phyloP scores from a whole-genome alignment of 2,888 invertebrate genomes.

The Nomada goodeniana region DNA sequence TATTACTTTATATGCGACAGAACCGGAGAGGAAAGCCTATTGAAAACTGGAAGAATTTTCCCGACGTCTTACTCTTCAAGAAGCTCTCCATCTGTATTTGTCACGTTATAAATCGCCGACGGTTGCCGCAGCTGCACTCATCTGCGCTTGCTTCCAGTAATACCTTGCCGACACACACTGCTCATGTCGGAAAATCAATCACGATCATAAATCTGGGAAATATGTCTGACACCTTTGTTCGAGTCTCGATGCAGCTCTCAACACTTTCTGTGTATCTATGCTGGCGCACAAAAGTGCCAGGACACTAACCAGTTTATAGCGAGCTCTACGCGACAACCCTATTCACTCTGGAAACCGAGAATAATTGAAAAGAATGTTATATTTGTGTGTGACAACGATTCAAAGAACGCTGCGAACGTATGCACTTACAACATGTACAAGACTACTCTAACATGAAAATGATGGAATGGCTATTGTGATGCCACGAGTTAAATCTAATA shows the following conservation, averaged over 20 bases:
- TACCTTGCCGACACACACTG: slow-evolving; percentile 50
- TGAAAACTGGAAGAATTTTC: slow-evolving; percentile 69
- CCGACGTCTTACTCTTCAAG: slow-evolving; percentile 68
- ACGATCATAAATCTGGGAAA: slow-evolving; percentile 56
- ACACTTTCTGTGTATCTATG: background rate
- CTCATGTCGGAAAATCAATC: slow-evolving; percentile 59
- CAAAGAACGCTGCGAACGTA: no score
- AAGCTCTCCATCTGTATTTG: slow-evolving; percentile 67
- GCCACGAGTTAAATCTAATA: no score
- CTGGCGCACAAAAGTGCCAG: background rate
- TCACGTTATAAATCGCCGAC: slow-evolving; percentile 66
- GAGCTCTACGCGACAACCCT: no score
- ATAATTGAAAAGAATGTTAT: no score
- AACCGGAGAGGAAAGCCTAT: slow-evolving; percentile 55
- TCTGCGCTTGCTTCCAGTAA: slow-evolving; percentile 56
- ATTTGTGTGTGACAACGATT: no score
- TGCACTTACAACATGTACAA: no score
- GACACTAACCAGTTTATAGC: no score
- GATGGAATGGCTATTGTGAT: no score
- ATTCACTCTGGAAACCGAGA: no score
- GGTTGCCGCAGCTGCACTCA: slow-evolving; percentile 61
- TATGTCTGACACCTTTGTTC: slow-evolving; percentile 26
- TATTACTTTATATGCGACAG: slow-evolving; percentile 59
- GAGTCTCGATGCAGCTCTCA: background rate
- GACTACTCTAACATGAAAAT: no score